Evolutionary conservation across 1,140 invertebrate genomes (phyloP).

Genomic region (Procambarus virginalis): DNA sequence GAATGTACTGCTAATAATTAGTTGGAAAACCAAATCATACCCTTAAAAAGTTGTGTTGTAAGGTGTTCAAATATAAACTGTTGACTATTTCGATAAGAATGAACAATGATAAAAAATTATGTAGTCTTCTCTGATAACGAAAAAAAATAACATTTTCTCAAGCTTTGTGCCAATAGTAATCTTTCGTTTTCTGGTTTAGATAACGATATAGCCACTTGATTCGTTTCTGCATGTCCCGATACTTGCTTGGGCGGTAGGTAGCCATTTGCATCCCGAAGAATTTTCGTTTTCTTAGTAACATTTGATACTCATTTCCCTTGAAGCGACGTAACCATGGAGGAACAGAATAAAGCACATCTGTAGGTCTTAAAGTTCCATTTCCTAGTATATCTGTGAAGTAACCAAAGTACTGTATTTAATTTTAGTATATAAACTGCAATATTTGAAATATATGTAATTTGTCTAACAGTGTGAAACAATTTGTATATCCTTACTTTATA

Average conservation of each 20-base stretch:
- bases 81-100: too few relatives aligned
- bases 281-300: conserved; percentile 84
- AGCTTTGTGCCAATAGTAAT: conserved; percentile 58
- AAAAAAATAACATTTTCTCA: not conserved
- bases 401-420: not conserved
- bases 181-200: conserved; percentile 85
- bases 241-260: conserved; percentile 82
- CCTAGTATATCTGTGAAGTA: conserved; percentile 84
- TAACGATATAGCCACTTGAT: conserved; percentile 84
- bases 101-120: too few relatives aligned
- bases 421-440: not conserved
- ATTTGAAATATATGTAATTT: not conserved
- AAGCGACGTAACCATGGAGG: conserved; percentile 91
- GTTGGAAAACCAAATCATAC: too few relatives aligned
- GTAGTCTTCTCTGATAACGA: too few relatives aligned
- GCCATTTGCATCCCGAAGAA: conserved; percentile 79
- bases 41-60: too few relatives aligned
- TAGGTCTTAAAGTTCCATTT: conserved; percentile 85
- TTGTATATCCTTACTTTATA: not conserved
- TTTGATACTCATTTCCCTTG: conserved; percentile 87
- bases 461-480: too few relatives aligned
- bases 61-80: too few relatives aligned
- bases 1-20: too few relatives aligned
- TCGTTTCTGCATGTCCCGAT: conserved; percentile 83
- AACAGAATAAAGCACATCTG: conserved; percentile 86